A percentile compares a stretch with the other conserved stretches of the same genome.
These are phyloP conservation scores for Bubo scandiacus DNA, from an alignment of 2,113 vertebrate genomes.

Conservation along the genomic window DNA sequence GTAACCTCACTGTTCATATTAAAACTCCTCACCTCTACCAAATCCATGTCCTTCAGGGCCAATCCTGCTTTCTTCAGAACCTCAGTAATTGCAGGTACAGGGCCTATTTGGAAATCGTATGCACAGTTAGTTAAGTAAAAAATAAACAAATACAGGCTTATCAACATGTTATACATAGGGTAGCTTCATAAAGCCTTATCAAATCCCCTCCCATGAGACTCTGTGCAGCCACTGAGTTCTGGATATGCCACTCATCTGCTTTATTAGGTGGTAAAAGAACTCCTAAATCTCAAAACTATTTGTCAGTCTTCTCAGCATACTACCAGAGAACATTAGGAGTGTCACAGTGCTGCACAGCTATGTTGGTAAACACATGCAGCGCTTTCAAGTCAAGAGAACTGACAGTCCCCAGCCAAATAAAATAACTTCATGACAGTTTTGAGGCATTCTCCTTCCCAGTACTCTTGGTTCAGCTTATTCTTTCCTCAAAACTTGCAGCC, in stretches of 20 bases:
- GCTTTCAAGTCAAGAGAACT: neutral
- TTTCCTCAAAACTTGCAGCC: neutral
- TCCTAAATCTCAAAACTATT: neutral
- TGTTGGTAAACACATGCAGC: neutral
- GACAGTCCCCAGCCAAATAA: neutral
- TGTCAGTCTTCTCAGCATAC: neutral
- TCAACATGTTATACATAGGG: neutral
- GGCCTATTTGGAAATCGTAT: conserved; percentile 75
- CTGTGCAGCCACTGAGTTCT: neutral
- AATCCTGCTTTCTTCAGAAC: conserved; percentile 91
- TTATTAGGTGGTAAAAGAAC: neutral
- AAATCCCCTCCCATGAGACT: neutral
- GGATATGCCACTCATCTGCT: neutral
- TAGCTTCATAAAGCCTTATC: neutral
- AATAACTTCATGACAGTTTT: neutral
- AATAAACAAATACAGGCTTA: neutral
- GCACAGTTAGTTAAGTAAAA: neutral
- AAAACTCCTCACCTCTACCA: conserved; percentile 84
- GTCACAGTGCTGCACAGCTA: neutral
- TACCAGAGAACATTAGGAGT: neutral
- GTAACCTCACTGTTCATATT: neutral
- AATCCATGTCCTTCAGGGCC: conserved; percentile 91
- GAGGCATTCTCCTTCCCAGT: neutral
- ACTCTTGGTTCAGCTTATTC: neutral
- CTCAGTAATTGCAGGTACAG: conserved; percentile 89